Percentiles rank a stretch among this genome's conserved stretches.
These are phyloP conservation scores for Drosophila parabipectinata DNA, from an alignment of 1,140 invertebrate species.

Conservation along the genomic window DNA sequence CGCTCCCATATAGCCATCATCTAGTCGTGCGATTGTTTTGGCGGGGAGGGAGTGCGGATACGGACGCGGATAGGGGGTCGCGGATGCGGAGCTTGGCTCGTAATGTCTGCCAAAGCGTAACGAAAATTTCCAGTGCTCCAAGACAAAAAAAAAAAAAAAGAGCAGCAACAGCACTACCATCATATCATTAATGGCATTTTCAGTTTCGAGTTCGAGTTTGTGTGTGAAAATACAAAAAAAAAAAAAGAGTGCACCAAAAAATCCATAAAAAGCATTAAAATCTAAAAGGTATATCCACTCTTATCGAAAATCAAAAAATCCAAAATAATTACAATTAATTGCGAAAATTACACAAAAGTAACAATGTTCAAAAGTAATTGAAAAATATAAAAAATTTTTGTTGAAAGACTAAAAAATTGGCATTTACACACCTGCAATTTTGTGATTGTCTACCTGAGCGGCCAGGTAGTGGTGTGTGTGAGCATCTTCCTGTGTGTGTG, in stretches of 20 bases:
- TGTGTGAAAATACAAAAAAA: slow-evolving; percentile 51
- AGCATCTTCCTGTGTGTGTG: slow-evolving; percentile 24
- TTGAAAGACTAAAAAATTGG: slow-evolving; percentile 46
- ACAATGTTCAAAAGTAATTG: slow-evolving; percentile 4
- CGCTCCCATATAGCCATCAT: slow-evolving; percentile 36
- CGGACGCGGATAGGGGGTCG: slow-evolving; percentile 53
- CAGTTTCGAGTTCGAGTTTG: slow-evolving; percentile 63
- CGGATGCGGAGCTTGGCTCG: slow-evolving; percentile 74
- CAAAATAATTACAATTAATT: slow-evolving; percentile 40
- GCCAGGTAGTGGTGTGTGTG: slow-evolving; percentile 23
- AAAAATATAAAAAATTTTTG: slow-evolving; percentile 27
- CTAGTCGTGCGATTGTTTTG: slow-evolving; percentile 7
- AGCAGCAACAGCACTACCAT: slow-evolving; percentile 11
- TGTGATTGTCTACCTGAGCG: slow-evolving; percentile 39
- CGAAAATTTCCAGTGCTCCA: slow-evolving; percentile 69
- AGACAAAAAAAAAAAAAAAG: too few relatives aligned
- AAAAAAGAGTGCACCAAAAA: slow-evolving; percentile 62
- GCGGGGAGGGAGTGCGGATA: slow-evolving; percentile 30
- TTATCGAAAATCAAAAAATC: slow-evolving; percentile 17
- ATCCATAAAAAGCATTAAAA: slow-evolving; percentile 52
- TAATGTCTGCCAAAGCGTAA: slow-evolving; percentile 81
- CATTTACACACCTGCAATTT: slow-evolving; percentile 74
- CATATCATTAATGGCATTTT: slow-evolving; percentile 75
- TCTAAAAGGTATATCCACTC: slow-evolving; percentile 63
- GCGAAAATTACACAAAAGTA: slow-evolving; percentile 22